Evolutionary conservation across 2,797 vertebrate species (phyloP).

Genomic region (Enteromius unitaeniatus): DNA sequence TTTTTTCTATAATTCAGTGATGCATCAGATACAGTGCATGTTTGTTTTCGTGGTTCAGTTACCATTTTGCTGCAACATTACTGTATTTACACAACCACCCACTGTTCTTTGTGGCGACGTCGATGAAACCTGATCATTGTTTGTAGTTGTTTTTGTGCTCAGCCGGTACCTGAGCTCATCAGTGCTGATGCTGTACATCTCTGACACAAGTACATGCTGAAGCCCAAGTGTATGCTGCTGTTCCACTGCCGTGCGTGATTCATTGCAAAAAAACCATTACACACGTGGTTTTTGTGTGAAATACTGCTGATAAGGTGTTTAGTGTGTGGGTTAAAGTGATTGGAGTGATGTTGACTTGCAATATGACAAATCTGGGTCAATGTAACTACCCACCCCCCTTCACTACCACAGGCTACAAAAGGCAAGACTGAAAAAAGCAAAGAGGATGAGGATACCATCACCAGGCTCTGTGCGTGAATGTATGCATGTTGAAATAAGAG

Average conservation of each 20-base stretch:
- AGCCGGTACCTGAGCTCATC: slow-evolving; percentile 10
- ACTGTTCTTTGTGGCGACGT: slow-evolving; percentile 14
- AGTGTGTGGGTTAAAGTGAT: slow-evolving; percentile 73
- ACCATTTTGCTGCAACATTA: slow-evolving; percentile 8
- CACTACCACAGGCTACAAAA: slow-evolving; percentile 74
- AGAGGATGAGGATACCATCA: slow-evolving; percentile 74
- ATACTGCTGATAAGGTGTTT: slow-evolving; percentile 44
- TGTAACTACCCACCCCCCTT: slow-evolving; percentile 78
- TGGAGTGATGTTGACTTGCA: slow-evolving; percentile 80
- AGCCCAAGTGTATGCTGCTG: slow-evolving; percentile 16
- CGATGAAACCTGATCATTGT: slow-evolving; percentile 39
- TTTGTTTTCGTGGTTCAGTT: slow-evolving; percentile 32
- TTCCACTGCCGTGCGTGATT: neutral
- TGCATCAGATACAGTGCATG: slow-evolving; percentile 2
- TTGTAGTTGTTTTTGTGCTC: slow-evolving; percentile 28
- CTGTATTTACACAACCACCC: slow-evolving; percentile 3
- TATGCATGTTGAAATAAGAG: slow-evolving; percentile 73
- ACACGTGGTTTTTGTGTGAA: slow-evolving; percentile 27
- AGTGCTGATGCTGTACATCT: slow-evolving; percentile 33
- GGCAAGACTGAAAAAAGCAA: slow-evolving; percentile 75
- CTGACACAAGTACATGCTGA: slow-evolving; percentile 24
- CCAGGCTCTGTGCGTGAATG: slow-evolving; percentile 72
- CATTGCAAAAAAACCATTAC: slow-evolving; percentile 28
- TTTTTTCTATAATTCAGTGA: neutral
- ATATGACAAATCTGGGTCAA: slow-evolving; percentile 84